phyloP scores from a whole-genome alignment of 1,140 invertebrate species.

The Habropoda laboriosa region DNA sequence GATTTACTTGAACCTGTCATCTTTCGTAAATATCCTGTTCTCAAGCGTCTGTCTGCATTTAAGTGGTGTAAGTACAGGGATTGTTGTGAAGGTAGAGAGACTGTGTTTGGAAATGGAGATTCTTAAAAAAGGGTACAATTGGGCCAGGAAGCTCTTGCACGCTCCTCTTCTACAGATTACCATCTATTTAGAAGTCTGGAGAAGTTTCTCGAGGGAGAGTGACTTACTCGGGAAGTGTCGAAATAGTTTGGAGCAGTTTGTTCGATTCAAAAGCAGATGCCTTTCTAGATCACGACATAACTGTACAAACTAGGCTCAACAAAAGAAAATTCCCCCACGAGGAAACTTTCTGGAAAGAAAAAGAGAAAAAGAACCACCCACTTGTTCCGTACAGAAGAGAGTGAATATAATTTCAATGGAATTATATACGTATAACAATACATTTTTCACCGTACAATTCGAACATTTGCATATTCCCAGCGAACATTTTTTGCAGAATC shows the following conservation, averaged over 20 bases:
- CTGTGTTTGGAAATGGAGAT: background rate
- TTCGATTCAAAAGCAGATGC: background rate
- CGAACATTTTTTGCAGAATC: background rate
- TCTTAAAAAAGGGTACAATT: background rate
- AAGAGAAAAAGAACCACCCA: too few relatives aligned
- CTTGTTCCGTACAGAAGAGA: too few relatives aligned
- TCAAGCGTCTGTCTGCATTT: too few relatives aligned
- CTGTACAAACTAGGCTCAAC: background rate
- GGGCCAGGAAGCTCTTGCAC: background rate
- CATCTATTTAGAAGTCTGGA: slow-evolving; percentile 8
- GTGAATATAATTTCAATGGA: too few relatives aligned
- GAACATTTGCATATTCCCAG: background rate
- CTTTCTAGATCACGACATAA: background rate
- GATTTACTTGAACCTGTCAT: too few relatives aligned
- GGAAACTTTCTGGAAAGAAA: too few relatives aligned
- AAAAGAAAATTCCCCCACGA: too few relatives aligned
- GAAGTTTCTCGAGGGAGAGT: background rate
- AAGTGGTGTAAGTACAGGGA: too few relatives aligned
- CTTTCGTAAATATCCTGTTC: too few relatives aligned
- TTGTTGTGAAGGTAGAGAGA: background rate
- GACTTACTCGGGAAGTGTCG: background rate
- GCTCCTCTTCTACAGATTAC: background rate
- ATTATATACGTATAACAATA: too few relatives aligned
- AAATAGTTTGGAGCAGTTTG: slow-evolving; percentile 2
- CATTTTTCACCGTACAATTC: too few relatives aligned